A percentile compares a stretch with the other conserved stretches of the same genome.
Evolutionary conservation across 2,888 invertebrate genomes (phyloP).

Genomic region (Conistra vaccinii): DNA sequence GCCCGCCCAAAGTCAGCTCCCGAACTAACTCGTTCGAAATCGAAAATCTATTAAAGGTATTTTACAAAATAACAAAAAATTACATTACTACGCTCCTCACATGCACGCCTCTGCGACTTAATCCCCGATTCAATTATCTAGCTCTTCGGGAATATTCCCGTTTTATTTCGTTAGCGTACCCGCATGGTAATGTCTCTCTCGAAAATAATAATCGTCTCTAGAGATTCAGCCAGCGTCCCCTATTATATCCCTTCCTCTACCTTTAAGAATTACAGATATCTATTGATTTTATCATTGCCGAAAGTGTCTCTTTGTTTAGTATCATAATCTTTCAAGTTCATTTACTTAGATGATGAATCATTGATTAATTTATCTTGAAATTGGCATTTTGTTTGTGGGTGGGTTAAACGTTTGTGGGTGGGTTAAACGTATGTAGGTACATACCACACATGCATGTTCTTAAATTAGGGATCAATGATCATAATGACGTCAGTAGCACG

Average conservation of each 20-base stretch:
- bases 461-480: neutral
- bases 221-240: slow-evolving; percentile 69
- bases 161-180: slow-evolving; percentile 79
- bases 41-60: slow-evolving; percentile 96
- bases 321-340: slow-evolving; percentile 25
- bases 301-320: slow-evolving; percentile 45
- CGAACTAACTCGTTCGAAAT: slow-evolving; percentile 98
- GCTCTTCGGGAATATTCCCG: slow-evolving; percentile 73
- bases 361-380: slow-evolving; percentile 11
- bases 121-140: slow-evolving; percentile 80
- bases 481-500: too few relatives aligned
- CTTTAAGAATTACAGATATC: slow-evolving; percentile 67
- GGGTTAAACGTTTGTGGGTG: neutral
- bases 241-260: slow-evolving; percentile 71
- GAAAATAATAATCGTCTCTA: slow-evolving; percentile 80
- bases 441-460: neutral
- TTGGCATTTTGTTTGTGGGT: neutral
- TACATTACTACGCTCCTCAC: slow-evolving; percentile 69
- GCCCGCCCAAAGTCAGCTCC: slow-evolving; percentile 93
- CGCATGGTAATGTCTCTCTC: slow-evolving; percentile 79
- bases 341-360: slow-evolving; percentile 15
- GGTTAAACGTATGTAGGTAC: neutral
- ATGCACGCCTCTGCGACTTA: slow-evolving; percentile 73
- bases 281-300: slow-evolving; percentile 60
- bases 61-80: slow-evolving; percentile 56